Conservation (phyloP, 2,113 vertebrate species). For the Phrynocephalus versicolor region DNA sequence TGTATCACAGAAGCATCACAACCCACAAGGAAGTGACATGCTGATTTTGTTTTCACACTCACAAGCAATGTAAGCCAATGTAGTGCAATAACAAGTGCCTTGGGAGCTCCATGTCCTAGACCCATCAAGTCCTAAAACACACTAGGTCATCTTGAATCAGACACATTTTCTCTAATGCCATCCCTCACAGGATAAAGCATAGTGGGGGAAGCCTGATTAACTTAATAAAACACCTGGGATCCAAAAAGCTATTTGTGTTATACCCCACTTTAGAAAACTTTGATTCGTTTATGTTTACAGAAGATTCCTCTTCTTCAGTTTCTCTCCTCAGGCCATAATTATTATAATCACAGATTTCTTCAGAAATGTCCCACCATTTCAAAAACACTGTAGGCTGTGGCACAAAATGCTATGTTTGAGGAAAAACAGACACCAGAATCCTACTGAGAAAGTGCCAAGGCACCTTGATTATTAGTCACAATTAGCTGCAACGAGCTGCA, state of each 20-base stretch:
- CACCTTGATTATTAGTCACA: too few species aligned
- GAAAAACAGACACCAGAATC: background rate
- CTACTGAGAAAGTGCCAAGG: too few species aligned
- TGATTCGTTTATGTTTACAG: background rate
- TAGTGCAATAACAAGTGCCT: background rate
- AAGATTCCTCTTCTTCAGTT: background rate
- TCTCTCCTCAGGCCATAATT: background rate
- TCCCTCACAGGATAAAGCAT: background rate
- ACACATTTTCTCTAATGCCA: background rate
- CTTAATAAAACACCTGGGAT: background rate
- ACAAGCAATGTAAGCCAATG: background rate
- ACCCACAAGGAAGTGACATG: background rate
- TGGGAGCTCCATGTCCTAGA: background rate
- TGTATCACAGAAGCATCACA: background rate
- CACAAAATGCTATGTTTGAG: background rate
- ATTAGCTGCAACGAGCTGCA: too few species aligned
- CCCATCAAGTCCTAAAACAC: background rate
- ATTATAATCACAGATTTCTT: background rate
- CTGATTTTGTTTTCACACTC: background rate
- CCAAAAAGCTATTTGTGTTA: background rate
- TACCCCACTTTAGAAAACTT: background rate
- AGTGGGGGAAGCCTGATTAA: background rate
- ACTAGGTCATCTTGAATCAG: background rate
- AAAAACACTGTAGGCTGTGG: background rate
- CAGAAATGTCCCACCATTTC: background rate